These are phyloP conservation scores for Diuraphis noxia DNA, from an alignment of 1,140 invertebrate genomes.

Conservation along the genomic window DNA sequence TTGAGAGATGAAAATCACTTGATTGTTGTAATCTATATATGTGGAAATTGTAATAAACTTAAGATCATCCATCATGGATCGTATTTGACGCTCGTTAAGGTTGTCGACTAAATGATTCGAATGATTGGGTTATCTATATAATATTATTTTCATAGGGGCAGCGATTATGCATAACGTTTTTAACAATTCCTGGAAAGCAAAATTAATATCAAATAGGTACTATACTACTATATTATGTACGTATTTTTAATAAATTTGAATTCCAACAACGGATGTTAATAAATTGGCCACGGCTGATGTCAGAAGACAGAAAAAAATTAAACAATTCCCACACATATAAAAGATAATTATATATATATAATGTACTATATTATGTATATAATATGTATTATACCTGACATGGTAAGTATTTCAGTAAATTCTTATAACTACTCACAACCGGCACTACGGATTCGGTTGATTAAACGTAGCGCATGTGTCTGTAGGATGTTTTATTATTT, in stretches of 20 bases:
- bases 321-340: constrained; percentile 22
- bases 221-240: too few relatives aligned
- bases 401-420: neutral
- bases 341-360: neutral
- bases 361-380: too few relatives aligned
- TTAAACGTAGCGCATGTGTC: neutral
- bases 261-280: neutral
- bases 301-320: neutral
- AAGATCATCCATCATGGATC: too few relatives aligned
- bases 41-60: too few relatives aligned
- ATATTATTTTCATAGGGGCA: neutral
- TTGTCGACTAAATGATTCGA: neutral
- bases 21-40: too few relatives aligned
- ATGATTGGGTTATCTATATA: neutral
- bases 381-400: neutral
- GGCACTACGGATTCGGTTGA: constrained; percentile 34
- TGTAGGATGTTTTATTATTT: constrained; percentile 10
- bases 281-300: neutral
- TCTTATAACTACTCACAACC: neutral
- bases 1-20: too few relatives aligned
- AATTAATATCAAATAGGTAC: neutral
- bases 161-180: neutral
- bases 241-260: neutral
- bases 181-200: neutral
- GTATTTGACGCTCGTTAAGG: neutral